Evolutionary conservation across 1,140 invertebrate genomes (phyloP), one percentile per base, ranked within the genome.

Genomic region (Ips typographus): DNA sequence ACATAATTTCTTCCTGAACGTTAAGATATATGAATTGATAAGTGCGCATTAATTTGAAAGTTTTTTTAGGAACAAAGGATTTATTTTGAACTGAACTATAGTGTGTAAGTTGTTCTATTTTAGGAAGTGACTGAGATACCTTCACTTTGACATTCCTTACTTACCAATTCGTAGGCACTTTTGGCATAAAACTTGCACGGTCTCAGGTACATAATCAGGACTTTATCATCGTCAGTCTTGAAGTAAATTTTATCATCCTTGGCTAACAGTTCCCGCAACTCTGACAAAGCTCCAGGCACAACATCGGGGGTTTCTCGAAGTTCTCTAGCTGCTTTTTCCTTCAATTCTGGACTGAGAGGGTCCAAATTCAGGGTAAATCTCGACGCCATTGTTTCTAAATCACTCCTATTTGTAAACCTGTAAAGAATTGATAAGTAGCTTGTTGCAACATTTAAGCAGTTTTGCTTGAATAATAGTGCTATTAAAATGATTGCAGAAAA

Each of bases 161-260:
- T 85, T 78, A 90, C 89, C 81, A 93, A 80, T 72, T 86, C 85
- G 44, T 87, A 80, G 0, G 91, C 91, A 80, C 90, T 91, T 69
- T 93, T 84, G 0, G 91, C 86, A 76, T 93, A 93, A 79, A 86
- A 94, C 79, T 94, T 92, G 77, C 89, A 90, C 41, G 90, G 90
- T 44, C 91, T 84, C 8, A 94, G 80, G 75, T 92, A 92, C 40
- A 90, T 89, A 37, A 87, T 83, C 0, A 94, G 82, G 40, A 91
- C 86, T 61, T 71, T 69, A 2, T 91, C 89, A 72, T 93, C 91
- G 66, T 91, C 89, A 40, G 90, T 88, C 57, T 83, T 83, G 66
- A 83, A 92, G 68, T 85, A 80, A 42, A 92, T 67, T 7, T 86
- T 87, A 65, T 84, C 82, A 71, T 88, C 85, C 79, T 88, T 87